Conservation (phyloP, 2,113 vertebrate genomes). For the Capricornis sumatraensis region DNA sequence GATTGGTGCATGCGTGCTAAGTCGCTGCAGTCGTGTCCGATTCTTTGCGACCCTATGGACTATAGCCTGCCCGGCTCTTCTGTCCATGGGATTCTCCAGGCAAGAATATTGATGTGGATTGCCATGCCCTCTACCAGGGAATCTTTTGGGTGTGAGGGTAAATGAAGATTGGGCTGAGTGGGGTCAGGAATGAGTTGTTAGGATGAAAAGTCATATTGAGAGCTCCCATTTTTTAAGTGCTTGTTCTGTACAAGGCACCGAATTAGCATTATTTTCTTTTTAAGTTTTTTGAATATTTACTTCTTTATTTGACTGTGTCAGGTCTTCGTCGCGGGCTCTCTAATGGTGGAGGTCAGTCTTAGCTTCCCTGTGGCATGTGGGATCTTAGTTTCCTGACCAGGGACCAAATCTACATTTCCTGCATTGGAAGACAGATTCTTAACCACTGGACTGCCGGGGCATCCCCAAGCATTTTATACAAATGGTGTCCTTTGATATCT, state of each 20-base stretch:
- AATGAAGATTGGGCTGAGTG: fast-evolving
- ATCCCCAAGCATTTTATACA: background rate
- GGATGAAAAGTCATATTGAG: background rate
- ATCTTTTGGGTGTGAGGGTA: background rate
- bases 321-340: fast-evolving
- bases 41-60: background rate
- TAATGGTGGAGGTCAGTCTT: background rate
- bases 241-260: fast-evolving
- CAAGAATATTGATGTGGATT: background rate
- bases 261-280: background rate
- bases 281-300: background rate
- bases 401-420: background rate
- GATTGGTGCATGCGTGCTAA: background rate
- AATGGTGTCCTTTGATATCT: background rate
- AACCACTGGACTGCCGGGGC: background rate
- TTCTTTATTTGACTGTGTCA: background rate
- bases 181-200: background rate
- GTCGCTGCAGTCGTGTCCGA: fast-evolving
- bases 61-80: background rate
- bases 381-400: background rate
- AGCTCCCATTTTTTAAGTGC: fast-evolving
- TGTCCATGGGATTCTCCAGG: background rate
- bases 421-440: background rate
- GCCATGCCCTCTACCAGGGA: background rate
- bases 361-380: background rate